Evolutionary conservation across 1,140 invertebrate species (phyloP).

Genomic region (Bombus difficillimus): DNA sequence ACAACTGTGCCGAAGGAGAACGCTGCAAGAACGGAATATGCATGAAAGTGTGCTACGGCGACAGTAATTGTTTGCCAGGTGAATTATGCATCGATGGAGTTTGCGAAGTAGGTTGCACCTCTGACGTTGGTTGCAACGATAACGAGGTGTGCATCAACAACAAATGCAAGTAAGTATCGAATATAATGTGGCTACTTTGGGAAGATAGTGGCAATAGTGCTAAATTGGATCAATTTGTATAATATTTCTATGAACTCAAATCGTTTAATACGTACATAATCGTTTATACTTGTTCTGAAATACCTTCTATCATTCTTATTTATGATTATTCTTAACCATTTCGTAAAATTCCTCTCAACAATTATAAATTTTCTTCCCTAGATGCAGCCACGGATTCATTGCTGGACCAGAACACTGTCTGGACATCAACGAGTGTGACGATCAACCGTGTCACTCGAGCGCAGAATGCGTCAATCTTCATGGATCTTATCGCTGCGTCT

Average conservation of each 20-base stretch:
- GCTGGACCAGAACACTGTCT: constrained; percentile 87
- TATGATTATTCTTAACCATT: background rate
- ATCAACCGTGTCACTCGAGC: constrained; percentile 90
- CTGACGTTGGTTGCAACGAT: constrained; percentile 90
- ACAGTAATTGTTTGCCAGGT: constrained; percentile 93
- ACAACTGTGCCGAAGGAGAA: constrained; percentile 91
- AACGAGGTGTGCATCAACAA: constrained; percentile 91
- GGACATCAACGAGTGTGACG: constrained; percentile 91
- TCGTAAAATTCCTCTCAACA: background rate
- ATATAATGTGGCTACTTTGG: background rate
- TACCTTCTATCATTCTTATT: background rate
- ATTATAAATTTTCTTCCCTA: constrained; percentile 44
- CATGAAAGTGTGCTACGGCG: constrained; percentile 93
- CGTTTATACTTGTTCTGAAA: too few relatives aligned
- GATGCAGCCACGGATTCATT: constrained; percentile 89
- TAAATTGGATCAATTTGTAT: too few relatives aligned
- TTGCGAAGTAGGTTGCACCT: constrained; percentile 92
- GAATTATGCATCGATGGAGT: constrained; percentile 93
- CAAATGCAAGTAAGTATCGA: constrained; percentile 85
- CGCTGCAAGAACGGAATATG: constrained; percentile 91
- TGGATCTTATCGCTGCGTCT: constrained; percentile 91
- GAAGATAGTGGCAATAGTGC: too few relatives aligned
- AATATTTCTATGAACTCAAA: too few relatives aligned
- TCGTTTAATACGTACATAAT: too few relatives aligned
- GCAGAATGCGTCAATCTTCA: constrained; percentile 91